Percentiles rank a stretch among this genome's conserved stretches.
These are phyloP conservation scores for Oryzias woworae DNA, from an alignment of 2,113 vertebrate genomes.

Conservation along the genomic window DNA sequence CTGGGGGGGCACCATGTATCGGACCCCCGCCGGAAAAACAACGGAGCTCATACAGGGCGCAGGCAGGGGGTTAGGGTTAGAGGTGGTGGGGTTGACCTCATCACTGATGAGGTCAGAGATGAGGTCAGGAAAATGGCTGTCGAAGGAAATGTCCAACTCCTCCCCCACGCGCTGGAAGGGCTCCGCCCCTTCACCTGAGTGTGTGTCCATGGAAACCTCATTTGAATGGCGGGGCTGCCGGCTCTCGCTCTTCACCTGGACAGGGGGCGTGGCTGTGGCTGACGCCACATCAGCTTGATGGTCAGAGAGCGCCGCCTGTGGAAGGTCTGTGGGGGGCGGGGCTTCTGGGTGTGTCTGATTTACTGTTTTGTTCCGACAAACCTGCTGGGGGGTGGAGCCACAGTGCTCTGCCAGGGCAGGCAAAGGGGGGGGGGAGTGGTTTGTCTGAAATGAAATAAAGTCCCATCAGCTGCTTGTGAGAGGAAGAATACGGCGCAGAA, in stretches of 20 bases:
- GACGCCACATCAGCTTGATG: background rate
- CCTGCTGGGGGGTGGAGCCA: constrained; percentile 16
- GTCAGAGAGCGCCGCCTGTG: background rate
- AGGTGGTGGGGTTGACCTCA: constrained; percentile 58
- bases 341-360: constrained; percentile 31
- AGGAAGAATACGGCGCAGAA: background rate
- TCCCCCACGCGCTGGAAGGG: constrained; percentile 43
- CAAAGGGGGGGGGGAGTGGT: constrained; percentile 24
- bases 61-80: background rate
- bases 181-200: constrained; percentile 42
- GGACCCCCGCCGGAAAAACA: constrained; percentile 53
- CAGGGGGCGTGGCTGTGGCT: background rate
- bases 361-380: background rate
- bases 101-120: constrained; percentile 86
- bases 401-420: constrained; percentile 37
- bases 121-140: constrained; percentile 86
- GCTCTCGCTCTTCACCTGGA: constrained; percentile 70
- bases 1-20: constrained; percentile 68
- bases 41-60: background rate
- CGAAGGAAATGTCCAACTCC: constrained; percentile 83
- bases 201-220: constrained; percentile 75
- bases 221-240: constrained; percentile 29
- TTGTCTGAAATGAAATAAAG: constrained; percentile 14
- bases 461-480: background rate
- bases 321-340: constrained; percentile 4